Percentiles rank a stretch among this genome's conserved stretches.
phyloP scores from a whole-genome alignment of 2,113 vertebrate species.

The Chinchilla lanigera region DNA sequence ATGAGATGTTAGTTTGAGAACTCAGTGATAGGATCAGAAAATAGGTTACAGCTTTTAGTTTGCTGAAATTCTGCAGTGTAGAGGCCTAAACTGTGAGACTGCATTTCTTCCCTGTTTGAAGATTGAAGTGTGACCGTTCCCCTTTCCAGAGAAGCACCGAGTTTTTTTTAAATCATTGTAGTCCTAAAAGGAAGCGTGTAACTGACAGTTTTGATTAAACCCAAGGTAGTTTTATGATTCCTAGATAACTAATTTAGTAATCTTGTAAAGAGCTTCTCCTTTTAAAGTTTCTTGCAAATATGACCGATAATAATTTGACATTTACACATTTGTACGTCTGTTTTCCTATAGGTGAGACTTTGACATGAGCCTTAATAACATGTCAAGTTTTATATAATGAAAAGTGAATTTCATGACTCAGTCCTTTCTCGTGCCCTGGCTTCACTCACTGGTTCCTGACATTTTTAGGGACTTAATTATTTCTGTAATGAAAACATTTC shows the following conservation, averaged over 20 bases:
- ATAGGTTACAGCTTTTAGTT: not conserved
- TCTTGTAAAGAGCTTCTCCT: not conserved
- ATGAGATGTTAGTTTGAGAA: not conserved
- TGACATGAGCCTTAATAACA: not conserved
- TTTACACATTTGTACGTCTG: not conserved
- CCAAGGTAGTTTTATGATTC: not conserved
- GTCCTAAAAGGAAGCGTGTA: not conserved
- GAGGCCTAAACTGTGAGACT: constrained; percentile 49
- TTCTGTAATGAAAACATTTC: not conserved
- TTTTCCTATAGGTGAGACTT: not conserved
- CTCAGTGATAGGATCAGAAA: not conserved
- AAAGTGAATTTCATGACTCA: not conserved
- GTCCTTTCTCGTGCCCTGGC: not conserved
- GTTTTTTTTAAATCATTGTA: not conserved
- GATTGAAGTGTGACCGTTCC: not conserved
- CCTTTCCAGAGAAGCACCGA: not conserved
- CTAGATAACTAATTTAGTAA: not conserved
- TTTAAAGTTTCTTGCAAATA: not conserved
- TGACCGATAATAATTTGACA: not conserved
- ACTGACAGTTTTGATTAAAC: not conserved
- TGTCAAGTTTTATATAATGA: not conserved
- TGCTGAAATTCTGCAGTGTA: not conserved
- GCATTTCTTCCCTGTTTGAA: constrained; percentile 16
- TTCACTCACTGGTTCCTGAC: not conserved
- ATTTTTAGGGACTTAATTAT: not conserved